Percentiles rank a stretch among this genome's conserved stretches.
phyloP scores from a whole-genome alignment of 2,888 invertebrate species.

The Notodonta ziczac region DNA sequence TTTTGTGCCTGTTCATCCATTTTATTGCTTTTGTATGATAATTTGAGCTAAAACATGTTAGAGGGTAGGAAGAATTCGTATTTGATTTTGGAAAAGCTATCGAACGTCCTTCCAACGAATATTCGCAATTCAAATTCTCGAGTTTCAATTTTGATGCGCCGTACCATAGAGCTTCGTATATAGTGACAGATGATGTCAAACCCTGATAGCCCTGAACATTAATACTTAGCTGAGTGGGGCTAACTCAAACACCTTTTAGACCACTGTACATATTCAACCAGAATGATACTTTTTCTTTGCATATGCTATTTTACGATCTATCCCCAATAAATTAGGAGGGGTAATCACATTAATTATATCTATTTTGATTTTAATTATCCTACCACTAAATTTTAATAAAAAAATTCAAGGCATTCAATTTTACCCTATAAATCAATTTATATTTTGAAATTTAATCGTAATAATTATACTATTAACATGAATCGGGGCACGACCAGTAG shows the following conservation, averaged over 20 bases:
- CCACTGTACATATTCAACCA: conserved; percentile 91
- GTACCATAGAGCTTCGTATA: no score
- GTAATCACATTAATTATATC: conserved; percentile 87
- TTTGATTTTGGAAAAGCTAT: conserved; percentile 1
- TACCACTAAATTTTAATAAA: conserved; percentile 84
- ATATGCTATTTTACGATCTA: conserved; percentile 91
- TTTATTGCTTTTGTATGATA: conserved; percentile 59
- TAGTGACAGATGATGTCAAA: no score
- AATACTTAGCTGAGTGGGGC: no score
- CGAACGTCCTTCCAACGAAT: no score
- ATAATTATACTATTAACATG: conserved; percentile 87
- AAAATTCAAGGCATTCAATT: conserved; percentile 85
- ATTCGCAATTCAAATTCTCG: no score
- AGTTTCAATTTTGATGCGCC: no score
- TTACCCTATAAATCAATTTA: conserved; percentile 85
- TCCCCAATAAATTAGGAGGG: conserved; percentile 92
- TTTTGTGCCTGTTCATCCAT: conserved; percentile 50
- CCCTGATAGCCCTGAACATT: no score
- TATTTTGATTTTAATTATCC: conserved; percentile 87
- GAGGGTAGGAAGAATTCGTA: neutral
- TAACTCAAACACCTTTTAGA: conserved; percentile 43
- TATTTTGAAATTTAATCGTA: conserved; percentile 84
- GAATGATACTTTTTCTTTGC: conserved; percentile 95
- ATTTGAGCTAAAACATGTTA: conserved; percentile 21
- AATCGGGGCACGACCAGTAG: conserved; percentile 88